phyloP scores from a whole-genome alignment of 2,888 invertebrate genomes.

The Acanthoscelides obtectus region DNA sequence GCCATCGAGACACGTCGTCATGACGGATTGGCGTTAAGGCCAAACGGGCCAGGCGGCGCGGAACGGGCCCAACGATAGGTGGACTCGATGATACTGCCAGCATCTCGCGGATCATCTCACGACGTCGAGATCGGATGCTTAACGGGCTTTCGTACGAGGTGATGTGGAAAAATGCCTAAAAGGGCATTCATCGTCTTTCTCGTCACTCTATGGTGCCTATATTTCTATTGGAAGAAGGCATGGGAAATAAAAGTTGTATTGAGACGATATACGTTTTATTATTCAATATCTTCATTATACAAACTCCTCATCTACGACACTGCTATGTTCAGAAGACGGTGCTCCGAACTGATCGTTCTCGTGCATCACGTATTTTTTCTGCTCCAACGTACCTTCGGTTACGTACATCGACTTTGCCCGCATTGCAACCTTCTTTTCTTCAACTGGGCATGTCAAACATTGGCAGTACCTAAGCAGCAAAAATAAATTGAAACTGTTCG shows the following conservation, averaged over 20 bases:
- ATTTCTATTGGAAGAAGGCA: no score
- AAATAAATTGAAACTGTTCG: no score
- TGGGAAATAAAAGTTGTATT: no score
- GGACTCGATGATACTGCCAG: not conserved
- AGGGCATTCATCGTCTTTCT: no score
- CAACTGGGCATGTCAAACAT: constrained; percentile 18
- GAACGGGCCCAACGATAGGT: constrained; percentile 4
- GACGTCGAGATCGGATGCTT: not conserved
- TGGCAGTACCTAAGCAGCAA: constrained; percentile 31
- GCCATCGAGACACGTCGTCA: not conserved
- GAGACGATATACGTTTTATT: no score
- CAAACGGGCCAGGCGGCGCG: not conserved
- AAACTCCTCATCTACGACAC: not conserved
- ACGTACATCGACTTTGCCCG: constrained; percentile 12
- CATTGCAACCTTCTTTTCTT: not conserved
- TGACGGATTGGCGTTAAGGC: not conserved
- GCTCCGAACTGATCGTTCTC: constrained; percentile 1
- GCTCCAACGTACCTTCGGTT: constrained; percentile 22
- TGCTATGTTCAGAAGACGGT: not conserved
- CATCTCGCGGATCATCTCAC: not conserved
- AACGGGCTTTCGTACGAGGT: not conserved
- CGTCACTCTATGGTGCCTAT: no score
- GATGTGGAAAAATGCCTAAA: not conserved
- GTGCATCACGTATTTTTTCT: constrained; percentile 23
- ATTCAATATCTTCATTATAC: not conserved